Evolutionary conservation across 2,797 vertebrate species (phyloP).

Genomic region (Melanotaenia nigrans): DNA sequence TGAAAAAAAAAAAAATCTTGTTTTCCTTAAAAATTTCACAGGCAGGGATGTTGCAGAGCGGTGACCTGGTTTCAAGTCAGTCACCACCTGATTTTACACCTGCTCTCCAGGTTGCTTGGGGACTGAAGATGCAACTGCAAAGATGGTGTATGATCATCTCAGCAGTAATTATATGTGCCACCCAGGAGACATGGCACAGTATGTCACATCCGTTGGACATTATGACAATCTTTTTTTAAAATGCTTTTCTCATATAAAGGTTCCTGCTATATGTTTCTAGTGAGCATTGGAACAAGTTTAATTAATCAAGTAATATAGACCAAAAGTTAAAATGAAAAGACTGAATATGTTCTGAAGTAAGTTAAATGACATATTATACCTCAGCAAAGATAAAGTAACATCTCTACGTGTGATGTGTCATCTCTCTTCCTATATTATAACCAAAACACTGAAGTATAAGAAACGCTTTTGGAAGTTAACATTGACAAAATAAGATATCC

Average conservation of each 20-base stretch:
- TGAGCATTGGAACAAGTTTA: background rate
- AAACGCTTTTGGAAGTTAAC: background rate
- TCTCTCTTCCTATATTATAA: background rate
- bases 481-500: background rate
- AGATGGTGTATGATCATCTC: conserved; percentile 33
- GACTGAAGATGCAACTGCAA: conserved; percentile 35
- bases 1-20: conserved; percentile 4
- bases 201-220: conserved; percentile 9
- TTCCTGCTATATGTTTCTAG: background rate
- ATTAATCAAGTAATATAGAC: background rate
- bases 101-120: conserved; percentile 51
- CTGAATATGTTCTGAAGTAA: background rate
- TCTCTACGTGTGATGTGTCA: background rate
- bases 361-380: background rate
- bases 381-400: background rate
- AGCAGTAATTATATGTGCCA: conserved; percentile 37
- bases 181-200: conserved; percentile 35
- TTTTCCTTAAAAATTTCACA: conserved; percentile 14
- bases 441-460: background rate
- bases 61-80: conserved; percentile 50
- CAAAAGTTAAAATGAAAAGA: background rate
- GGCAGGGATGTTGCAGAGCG: conserved; percentile 15
- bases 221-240: conserved; percentile 16
- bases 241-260: background rate
- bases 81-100: conserved; percentile 45